A percentile compares a stretch with the other conserved stretches of the same genome.
Conservation (phyloP, 2,888 invertebrate genomes). For the Cyclophora albipunctata region DNA sequence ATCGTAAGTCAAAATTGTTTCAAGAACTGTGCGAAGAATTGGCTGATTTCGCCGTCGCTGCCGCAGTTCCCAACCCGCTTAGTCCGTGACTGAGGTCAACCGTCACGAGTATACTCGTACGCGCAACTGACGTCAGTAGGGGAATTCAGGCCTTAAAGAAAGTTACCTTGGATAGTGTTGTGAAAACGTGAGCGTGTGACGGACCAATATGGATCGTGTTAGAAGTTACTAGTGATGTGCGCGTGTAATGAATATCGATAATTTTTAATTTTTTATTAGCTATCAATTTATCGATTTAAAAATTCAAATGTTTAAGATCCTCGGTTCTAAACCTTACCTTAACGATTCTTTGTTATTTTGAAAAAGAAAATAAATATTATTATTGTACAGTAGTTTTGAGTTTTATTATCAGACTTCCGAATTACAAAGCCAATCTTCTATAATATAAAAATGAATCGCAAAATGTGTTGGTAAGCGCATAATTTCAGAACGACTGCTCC, state of each 20-base stretch:
- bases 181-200: conserved; percentile 24
- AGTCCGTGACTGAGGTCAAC: too few relatives aligned
- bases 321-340: conserved; percentile 69
- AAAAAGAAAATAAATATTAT: conserved; percentile 63
- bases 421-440: too few relatives aligned
- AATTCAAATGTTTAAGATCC: conserved; percentile 41
- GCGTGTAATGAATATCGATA: conserved; percentile 18
- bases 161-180: conserved; percentile 10
- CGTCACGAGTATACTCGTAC: too few relatives aligned
- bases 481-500: too few relatives aligned
- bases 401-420: conserved; percentile 8
- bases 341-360: conserved; percentile 64
- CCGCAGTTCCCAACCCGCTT: too few relatives aligned
- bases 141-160: conserved; percentile 5
- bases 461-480: too few relatives aligned
- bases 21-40: too few relatives aligned
- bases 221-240: conserved; percentile 24
- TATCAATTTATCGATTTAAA: conserved; percentile 33
- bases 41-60: too few relatives aligned
- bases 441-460: too few relatives aligned
- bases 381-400: conserved; percentile 56
- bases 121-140: too few relatives aligned
- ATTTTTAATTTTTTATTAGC: conserved; percentile 28
- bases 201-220: conserved; percentile 38
- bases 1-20: too few relatives aligned